Evolutionary conservation across 2,797 vertebrate genomes (phyloP).

Genomic region (Microctenopoma stevenorrisi): DNA sequence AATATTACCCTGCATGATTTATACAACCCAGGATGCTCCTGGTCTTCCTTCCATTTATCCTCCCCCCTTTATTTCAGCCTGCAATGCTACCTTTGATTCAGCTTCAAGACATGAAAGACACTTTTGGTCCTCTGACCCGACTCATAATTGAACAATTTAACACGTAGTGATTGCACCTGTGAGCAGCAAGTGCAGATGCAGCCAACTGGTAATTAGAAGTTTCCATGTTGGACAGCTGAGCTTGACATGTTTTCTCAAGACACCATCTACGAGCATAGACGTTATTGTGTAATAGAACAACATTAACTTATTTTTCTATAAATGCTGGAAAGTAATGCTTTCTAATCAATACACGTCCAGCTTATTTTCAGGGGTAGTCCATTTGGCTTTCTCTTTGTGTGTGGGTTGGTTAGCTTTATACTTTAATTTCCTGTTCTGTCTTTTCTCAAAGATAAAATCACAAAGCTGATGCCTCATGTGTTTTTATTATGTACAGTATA

Average conservation of each 20-base stretch:
- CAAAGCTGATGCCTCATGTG: not conserved
- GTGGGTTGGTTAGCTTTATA: not conserved
- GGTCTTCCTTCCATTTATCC: constrained; percentile 9
- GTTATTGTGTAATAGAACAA: not conserved
- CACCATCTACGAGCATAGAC: not conserved
- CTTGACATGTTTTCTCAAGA: constrained; percentile 1
- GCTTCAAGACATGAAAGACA: constrained; percentile 30
- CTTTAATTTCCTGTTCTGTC: constrained; percentile 50
- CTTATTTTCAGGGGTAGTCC: constrained; percentile 8
- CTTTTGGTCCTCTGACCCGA: constrained; percentile 31
- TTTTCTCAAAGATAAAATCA: constrained; percentile 22
- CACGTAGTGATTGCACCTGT: constrained; percentile 29
- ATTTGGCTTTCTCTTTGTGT: not conserved
- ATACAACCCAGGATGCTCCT: constrained; percentile 22
- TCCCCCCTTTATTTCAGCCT: constrained; percentile 5
- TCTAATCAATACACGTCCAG: not conserved
- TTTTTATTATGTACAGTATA: not conserved
- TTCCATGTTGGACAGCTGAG: not conserved
- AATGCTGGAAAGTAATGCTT: constrained; percentile 3
- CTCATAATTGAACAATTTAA: constrained; percentile 45
- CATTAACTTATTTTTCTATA: not conserved
- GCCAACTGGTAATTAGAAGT: constrained; percentile 7
- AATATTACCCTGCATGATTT: constrained; percentile 21
- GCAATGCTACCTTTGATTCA: constrained; percentile 28
- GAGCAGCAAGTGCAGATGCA: not conserved